Conservation (phyloP, 2,113 vertebrate species). For the Chaenogobius annularis region DNA sequence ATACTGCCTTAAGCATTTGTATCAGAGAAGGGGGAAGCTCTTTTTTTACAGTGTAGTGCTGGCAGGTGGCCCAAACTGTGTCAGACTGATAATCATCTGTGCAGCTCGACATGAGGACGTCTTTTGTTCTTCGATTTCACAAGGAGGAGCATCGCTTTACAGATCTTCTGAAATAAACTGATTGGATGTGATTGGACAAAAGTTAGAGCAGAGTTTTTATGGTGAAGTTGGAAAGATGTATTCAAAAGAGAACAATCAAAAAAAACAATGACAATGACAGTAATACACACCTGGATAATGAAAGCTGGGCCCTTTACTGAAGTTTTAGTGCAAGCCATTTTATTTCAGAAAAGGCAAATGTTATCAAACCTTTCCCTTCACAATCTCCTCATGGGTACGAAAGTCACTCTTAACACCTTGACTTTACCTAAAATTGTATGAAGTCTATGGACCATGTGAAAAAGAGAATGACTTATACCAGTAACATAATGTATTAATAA, state of each 20-base stretch:
- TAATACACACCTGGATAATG: slow-evolving; percentile 41
- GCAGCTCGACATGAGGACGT: slow-evolving; percentile 47
- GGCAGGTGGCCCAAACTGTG: slow-evolving; percentile 70
- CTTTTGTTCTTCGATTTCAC: slow-evolving; percentile 65
- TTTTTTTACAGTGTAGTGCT: slow-evolving; percentile 73
- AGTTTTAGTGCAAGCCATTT: slow-evolving; percentile 6
- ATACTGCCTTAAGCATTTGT: slow-evolving; percentile 57
- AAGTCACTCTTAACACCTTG: neutral
- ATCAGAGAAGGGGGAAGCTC: slow-evolving; percentile 62
- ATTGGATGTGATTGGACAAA: slow-evolving; percentile 50
- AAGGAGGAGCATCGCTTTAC: slow-evolving; percentile 37
- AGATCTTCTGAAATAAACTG: slow-evolving; percentile 35
- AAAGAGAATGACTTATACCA: neutral
- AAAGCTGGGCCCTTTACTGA: slow-evolving; percentile 1
- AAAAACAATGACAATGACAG: neutral
- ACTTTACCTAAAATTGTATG: neutral
- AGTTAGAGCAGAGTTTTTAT: slow-evolving; percentile 27
- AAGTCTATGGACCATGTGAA: neutral
- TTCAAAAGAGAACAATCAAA: slow-evolving; percentile 3
- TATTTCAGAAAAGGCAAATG: neutral
- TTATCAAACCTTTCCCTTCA: neutral
- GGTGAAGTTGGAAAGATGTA: slow-evolving; percentile 21
- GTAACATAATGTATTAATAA: neutral
- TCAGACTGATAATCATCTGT: slow-evolving; percentile 73
- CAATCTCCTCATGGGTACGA: neutral